Conservation (phyloP, 2,113 vertebrate genomes). For the Poecilia latipinna region DNA sequence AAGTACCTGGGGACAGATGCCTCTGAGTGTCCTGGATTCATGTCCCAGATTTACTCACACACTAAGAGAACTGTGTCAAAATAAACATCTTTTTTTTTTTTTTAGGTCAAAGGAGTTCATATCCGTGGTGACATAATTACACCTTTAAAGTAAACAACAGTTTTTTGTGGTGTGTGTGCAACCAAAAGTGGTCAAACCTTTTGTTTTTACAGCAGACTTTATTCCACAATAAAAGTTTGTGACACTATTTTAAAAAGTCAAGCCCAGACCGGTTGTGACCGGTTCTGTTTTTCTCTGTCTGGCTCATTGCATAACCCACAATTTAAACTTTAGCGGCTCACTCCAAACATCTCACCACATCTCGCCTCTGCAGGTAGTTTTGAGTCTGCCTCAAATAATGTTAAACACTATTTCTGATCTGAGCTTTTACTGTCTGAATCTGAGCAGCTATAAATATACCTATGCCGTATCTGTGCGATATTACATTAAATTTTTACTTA, state of each 20-base stretch:
- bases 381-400: conserved; percentile 20
- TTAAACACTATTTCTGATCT: background rate
- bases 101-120: conserved; percentile 31
- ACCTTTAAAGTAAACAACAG: background rate
- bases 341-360: conserved; percentile 51
- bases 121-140: conserved; percentile 17
- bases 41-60: conserved; percentile 70
- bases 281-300: conserved; percentile 38
- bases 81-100: conserved; percentile 54
- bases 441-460: background rate
- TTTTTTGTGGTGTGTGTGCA: background rate
- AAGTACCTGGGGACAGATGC: conserved; percentile 56
- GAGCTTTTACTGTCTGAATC: background rate
- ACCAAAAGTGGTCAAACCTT: background rate
- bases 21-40: conserved; percentile 73
- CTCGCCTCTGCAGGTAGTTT: conserved; percentile 49
- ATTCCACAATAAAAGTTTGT: conserved; percentile 28
- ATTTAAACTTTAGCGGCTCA: conserved; percentile 49
- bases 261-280: conserved; percentile 45
- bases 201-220: conserved; percentile 39
- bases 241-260: conserved; percentile 39
- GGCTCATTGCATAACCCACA: conserved; percentile 57
- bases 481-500: background rate
- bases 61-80: conserved; percentile 33
- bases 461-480: background rate